These are phyloP conservation scores for Charina bottae DNA, from an alignment of 2,113 vertebrate species.

Conservation along the genomic window DNA sequence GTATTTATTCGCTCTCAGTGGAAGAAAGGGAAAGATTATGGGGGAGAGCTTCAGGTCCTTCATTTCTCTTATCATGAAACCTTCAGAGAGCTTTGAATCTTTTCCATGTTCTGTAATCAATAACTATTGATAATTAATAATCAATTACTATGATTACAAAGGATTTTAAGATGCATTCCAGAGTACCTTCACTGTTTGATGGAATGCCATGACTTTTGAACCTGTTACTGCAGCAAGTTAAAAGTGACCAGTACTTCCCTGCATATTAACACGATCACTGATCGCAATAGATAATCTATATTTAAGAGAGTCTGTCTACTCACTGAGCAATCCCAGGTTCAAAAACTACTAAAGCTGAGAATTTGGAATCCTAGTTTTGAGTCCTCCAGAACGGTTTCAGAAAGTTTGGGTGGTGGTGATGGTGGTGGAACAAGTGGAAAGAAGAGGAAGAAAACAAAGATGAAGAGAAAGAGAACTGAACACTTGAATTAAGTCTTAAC, in stretches of 20 bases:
- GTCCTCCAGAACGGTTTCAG: neutral
- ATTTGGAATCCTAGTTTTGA: neutral
- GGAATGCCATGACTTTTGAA: too few species aligned
- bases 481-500: neutral
- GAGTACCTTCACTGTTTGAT: too few species aligned
- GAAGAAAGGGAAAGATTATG: neutral
- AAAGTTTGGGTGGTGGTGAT: neutral
- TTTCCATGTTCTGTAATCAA: neutral
- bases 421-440: neutral
- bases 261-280: neutral
- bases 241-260: neutral
- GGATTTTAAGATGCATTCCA: too few species aligned
- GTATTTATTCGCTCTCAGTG: too few species aligned
- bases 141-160: neutral
- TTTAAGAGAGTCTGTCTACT: neutral
- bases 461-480: neutral
- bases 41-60: neutral
- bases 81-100: neutral
- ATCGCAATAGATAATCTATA: neutral
- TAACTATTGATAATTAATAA: too few species aligned
- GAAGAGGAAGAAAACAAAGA: neutral
- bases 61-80: neutral
- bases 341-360: neutral
- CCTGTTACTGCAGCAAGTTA: neutral
- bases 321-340: neutral